phyloP scores from a whole-genome alignment of 2,888 invertebrate species.

The Chymomyza procnemis region DNA sequence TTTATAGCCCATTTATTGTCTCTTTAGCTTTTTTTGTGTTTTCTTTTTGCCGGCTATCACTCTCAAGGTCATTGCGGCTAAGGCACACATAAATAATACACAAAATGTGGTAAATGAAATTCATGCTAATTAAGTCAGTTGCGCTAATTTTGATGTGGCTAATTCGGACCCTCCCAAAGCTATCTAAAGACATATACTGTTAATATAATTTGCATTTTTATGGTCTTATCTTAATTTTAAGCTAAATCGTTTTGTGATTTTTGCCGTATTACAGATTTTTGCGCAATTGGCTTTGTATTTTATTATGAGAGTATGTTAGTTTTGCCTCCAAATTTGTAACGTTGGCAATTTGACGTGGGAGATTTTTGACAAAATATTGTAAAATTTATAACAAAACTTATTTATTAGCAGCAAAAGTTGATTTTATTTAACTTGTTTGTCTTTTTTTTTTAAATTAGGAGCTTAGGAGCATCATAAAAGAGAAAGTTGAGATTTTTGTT shows the following conservation, averaged over 20 bases:
- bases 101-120: slow-evolving; percentile 53
- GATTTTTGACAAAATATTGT: slow-evolving; percentile 20
- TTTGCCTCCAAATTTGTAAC: not conserved
- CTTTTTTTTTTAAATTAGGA: too few species aligned
- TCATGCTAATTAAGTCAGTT: slow-evolving; percentile 68
- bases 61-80: slow-evolving; percentile 47
- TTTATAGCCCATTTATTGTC: not conserved
- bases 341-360: not conserved
- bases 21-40: not conserved
- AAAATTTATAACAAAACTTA: slow-evolving; percentile 1
- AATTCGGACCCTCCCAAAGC: slow-evolving; percentile 26
- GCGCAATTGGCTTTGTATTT: slow-evolving; percentile 53
- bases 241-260: slow-evolving; percentile 3
- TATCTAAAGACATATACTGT: not conserved
- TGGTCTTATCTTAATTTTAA: slow-evolving; percentile 14
- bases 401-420: not conserved
- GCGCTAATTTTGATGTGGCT: slow-evolving; percentile 53
- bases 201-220: slow-evolving; percentile 51
- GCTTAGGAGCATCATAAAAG: too few species aligned
- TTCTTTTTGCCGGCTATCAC: slow-evolving; percentile 37
- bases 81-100: slow-evolving; percentile 36
- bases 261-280: slow-evolving; percentile 38
- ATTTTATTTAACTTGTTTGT: not conserved
- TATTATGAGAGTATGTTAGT: slow-evolving; percentile 20
- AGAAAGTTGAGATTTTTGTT: too few species aligned